Evolutionary conservation across 2,888 invertebrate genomes (phyloP), one percentile per base, ranked within the genome.

Genomic region (Anoplius nigerrimus): DNA sequence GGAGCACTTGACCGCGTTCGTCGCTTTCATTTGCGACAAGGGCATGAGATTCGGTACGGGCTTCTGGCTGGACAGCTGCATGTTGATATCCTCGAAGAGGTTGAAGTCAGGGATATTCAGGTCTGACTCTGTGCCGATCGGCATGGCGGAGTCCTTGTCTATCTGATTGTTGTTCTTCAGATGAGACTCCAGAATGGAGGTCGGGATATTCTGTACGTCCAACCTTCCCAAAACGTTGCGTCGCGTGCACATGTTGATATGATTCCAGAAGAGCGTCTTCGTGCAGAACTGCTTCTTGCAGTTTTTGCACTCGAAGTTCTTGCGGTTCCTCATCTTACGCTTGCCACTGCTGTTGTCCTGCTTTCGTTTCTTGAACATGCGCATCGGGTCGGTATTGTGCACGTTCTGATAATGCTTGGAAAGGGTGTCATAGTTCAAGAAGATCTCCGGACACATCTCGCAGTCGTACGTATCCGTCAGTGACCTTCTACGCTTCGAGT

Each of bases 31-130:
- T 2, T 83, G 82, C 20, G 82, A 76, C 11, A 87, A 69, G 13
- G 88, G 87, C 86, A 88, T 86, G 0, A 88, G 71, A 70, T 84
- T 87, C 16, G 88, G 88, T 42, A 88, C 79, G 0, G 88, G 87
- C 57, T 87, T 88, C 21, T 87, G 87, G 0, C 85, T 87, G 0
- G 87, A 87, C 0, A 89, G 66, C 62, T 88, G 88, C 76, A 89
- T 77, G 69, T 88, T 88, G n/a, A 89, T 88, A 57, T 86, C 87
- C 63, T 89, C 88, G 61, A 89, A 89, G 0, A 89, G 78, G 72
- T 88, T 88, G 60, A 89, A 89, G 53, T 89, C 88, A 2, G 88
- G 88, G 52, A 88, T 89, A 61, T 88, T 88, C 6, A 88, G 71
- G 63, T 88, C 85, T 1, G 85, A 80, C 21, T 86, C 86, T 57